Percentiles rank a stretch among this genome's conserved stretches.
These are phyloP conservation scores for Nesogale talazaci DNA, from an alignment of 2,113 vertebrate genomes.

Conservation along the genomic window DNA sequence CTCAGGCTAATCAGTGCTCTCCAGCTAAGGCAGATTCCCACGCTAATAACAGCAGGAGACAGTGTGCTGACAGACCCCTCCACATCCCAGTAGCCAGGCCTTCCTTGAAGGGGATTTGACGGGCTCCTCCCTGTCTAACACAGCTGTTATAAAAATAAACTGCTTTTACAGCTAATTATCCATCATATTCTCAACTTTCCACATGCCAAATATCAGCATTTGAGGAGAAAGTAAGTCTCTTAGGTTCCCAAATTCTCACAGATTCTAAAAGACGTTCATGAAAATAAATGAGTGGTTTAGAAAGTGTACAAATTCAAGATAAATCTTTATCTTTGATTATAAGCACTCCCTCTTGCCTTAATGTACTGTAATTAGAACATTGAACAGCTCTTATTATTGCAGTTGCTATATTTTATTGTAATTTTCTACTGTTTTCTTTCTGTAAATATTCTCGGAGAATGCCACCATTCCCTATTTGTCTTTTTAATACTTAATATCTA, in stretches of 20 bases:
- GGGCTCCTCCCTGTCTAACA: neutral
- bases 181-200: neutral
- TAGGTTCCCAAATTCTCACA: neutral
- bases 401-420: neutral
- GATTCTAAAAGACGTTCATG: neutral
- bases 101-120: neutral
- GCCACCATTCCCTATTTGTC: neutral
- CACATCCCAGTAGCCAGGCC: too few relatives aligned
- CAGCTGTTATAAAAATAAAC: neutral
- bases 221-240: neutral
- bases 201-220: neutral
- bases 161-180: neutral
- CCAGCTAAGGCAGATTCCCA: neutral
- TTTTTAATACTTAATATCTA: neutral
- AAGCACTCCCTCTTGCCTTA: neutral
- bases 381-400: neutral
- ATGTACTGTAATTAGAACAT: neutral
- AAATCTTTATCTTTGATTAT: neutral
- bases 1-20: neutral
- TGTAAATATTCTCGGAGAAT: neutral
- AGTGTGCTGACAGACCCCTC: neutral
- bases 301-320: neutral
- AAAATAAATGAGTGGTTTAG: neutral
- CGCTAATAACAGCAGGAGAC: neutral
- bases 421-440: neutral